These are phyloP conservation scores for Diachasma alloeum DNA, from an alignment of 1,140 invertebrate genomes.

Conservation along the genomic window DNA sequence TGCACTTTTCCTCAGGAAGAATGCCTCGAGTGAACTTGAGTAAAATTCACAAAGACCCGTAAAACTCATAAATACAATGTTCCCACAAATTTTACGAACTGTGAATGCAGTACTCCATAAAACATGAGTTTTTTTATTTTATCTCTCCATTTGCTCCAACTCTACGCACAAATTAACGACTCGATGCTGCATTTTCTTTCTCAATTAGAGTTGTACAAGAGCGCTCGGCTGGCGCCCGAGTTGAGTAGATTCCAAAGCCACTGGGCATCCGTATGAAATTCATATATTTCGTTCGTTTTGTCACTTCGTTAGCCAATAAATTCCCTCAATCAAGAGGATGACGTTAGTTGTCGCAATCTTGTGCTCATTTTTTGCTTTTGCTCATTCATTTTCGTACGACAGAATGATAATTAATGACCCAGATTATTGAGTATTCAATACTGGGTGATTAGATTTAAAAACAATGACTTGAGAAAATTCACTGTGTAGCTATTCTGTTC, in stretches of 20 bases:
- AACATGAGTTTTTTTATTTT: constrained; percentile 4
- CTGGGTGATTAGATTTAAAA: too few relatives aligned
- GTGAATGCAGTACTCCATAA: not conserved
- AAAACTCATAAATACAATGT: not conserved
- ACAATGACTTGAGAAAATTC: too few relatives aligned
- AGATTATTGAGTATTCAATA: too few relatives aligned
- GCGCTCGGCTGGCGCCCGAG: not conserved
- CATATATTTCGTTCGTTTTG: too few relatives aligned
- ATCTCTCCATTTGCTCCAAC: not conserved
- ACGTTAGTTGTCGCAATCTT: not conserved
- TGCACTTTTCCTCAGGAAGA: not conserved
- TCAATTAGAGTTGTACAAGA: not conserved
- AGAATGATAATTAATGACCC: not conserved
- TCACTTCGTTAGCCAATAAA: too few relatives aligned
- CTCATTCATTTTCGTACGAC: too few relatives aligned
- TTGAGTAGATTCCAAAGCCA: too few relatives aligned
- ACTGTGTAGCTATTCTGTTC: not conserved
- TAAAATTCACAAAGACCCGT: not conserved
- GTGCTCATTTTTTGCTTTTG: too few relatives aligned
- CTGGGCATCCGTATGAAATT: too few relatives aligned
- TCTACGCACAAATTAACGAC: constrained; percentile 17
- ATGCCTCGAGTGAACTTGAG: not conserved
- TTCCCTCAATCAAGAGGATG: not conserved
- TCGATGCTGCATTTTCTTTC: not conserved
- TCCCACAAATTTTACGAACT: constrained; percentile 3